These are phyloP conservation scores for Xanthorhoe designata DNA, from an alignment of 2,888 invertebrate genomes.

Conservation along the genomic window DNA sequence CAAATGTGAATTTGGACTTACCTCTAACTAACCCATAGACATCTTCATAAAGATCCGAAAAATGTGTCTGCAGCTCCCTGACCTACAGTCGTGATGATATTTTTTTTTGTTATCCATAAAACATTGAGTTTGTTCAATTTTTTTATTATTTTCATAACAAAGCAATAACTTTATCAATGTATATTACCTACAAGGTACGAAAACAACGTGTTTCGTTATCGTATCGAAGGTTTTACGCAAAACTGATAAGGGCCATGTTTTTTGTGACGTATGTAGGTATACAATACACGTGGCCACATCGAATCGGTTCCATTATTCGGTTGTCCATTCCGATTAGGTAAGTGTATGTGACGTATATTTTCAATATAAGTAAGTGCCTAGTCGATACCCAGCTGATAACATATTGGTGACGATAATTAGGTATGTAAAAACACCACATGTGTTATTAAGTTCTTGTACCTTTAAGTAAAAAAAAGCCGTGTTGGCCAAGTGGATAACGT, in stretches of 20 bases:
- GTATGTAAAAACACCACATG: background rate
- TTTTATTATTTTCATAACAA: background rate
- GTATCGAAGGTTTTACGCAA: background rate
- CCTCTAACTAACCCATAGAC: too few relatives aligned
- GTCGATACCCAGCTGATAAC: background rate
- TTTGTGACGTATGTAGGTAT: conserved; percentile 10
- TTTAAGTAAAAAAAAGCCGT: too few relatives aligned
- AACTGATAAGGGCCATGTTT: background rate
- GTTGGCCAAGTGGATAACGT: too few relatives aligned
- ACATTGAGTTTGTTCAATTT: too few relatives aligned
- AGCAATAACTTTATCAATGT: background rate
- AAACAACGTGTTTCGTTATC: background rate
- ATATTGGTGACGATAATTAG: background rate
- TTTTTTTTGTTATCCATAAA: too few relatives aligned
- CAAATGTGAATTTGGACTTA: too few relatives aligned
- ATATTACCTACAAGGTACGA: background rate
- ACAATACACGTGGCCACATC: conserved; percentile 23
- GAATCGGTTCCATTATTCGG: conserved; percentile 13
- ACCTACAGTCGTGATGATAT: too few relatives aligned
- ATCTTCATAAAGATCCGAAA: too few relatives aligned
- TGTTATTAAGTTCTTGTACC: background rate
- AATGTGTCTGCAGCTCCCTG: too few relatives aligned
- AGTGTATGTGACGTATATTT: conserved; percentile 3
- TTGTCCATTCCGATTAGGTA: conserved; percentile 4
- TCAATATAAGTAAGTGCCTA: too few relatives aligned